Conservation (phyloP, 1,140 invertebrate genomes). For the Notospermus geniculatus region DNA sequence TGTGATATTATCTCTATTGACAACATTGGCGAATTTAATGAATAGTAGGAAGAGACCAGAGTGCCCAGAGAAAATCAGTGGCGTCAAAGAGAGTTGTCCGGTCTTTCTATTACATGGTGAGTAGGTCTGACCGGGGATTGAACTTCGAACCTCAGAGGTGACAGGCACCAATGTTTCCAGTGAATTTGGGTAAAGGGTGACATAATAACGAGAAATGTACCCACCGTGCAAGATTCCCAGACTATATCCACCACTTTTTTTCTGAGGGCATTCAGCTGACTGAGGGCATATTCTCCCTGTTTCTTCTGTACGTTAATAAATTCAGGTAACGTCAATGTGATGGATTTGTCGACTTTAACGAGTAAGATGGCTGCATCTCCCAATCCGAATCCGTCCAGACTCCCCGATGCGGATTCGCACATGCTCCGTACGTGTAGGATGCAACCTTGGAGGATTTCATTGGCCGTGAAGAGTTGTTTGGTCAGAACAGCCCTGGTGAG, state of each 20-base stretch:
- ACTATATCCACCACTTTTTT: slow-evolving; percentile 48
- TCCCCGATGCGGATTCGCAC: slow-evolving; percentile 47
- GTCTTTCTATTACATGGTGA: not conserved
- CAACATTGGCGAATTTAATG: too few relatives aligned
- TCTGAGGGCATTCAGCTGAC: slow-evolving; percentile 37
- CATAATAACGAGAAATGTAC: slow-evolving; percentile 20
- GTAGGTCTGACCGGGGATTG: too few relatives aligned
- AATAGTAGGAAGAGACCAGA: too few relatives aligned
- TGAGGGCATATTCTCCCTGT: slow-evolving; percentile 34
- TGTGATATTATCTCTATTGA: too few relatives aligned
- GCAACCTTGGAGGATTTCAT: slow-evolving; percentile 53
- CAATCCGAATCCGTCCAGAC: slow-evolving; percentile 36
- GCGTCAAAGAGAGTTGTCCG: not conserved
- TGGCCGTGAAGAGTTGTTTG: slow-evolving; percentile 48
- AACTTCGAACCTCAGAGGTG: too few relatives aligned
- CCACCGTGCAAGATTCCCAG: slow-evolving; percentile 53
- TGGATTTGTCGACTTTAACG: slow-evolving; percentile 35
- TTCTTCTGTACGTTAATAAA: slow-evolving; percentile 41
- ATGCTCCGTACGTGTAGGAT: slow-evolving; percentile 46
- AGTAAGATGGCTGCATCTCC: slow-evolving; percentile 39
- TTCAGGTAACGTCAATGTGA: slow-evolving; percentile 43
- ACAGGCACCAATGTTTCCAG: too few relatives aligned
- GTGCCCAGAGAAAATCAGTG: too few relatives aligned
- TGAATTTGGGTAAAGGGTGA: not conserved
- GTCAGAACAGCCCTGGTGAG: slow-evolving; percentile 34